Percentiles rank a stretch among this genome's conserved stretches.
These are phyloP conservation scores for Pseudocheirus occidentalis DNA, from an alignment of 2,797 vertebrate genomes.

Conservation along the genomic window DNA sequence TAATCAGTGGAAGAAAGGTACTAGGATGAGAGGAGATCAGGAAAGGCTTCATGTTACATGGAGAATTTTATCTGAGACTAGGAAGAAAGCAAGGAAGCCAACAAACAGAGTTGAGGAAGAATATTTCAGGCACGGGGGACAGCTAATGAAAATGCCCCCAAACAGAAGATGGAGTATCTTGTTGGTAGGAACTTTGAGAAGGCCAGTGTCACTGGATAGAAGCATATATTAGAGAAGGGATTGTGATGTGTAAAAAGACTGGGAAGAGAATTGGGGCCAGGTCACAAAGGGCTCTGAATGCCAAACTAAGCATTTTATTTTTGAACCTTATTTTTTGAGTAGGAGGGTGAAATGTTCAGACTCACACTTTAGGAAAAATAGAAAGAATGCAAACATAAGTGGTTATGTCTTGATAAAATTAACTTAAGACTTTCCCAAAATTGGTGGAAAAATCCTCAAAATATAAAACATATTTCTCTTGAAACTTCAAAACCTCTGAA, in stretches of 20 bases:
- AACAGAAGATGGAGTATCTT: not conserved
- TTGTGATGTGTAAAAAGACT: not conserved
- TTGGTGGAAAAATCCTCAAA: not conserved
- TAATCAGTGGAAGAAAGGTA: not conserved
- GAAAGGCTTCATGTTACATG: not conserved
- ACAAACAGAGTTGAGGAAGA: not conserved
- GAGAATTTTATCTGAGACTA: not conserved
- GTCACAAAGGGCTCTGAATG: not conserved
- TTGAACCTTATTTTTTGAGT: not conserved
- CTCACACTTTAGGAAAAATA: not conserved
- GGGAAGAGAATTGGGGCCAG: not conserved
- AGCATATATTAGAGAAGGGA: not conserved
- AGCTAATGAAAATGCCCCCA: not conserved
- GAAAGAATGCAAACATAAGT: not conserved
- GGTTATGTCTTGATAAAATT: not conserved
- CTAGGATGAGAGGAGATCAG: not conserved
- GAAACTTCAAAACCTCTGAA: constrained; percentile 16
- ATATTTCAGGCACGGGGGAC: no score
- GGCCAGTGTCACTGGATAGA: not conserved
- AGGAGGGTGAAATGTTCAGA: not conserved
- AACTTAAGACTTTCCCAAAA: not conserved
- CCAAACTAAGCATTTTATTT: not conserved
- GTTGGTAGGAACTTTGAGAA: not conserved
- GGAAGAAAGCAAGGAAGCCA: not conserved
- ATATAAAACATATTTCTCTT: constrained; percentile 12